phyloP scores from a whole-genome alignment of 2,113 vertebrate genomes.

The Ophthalmolycus amberensis region DNA sequence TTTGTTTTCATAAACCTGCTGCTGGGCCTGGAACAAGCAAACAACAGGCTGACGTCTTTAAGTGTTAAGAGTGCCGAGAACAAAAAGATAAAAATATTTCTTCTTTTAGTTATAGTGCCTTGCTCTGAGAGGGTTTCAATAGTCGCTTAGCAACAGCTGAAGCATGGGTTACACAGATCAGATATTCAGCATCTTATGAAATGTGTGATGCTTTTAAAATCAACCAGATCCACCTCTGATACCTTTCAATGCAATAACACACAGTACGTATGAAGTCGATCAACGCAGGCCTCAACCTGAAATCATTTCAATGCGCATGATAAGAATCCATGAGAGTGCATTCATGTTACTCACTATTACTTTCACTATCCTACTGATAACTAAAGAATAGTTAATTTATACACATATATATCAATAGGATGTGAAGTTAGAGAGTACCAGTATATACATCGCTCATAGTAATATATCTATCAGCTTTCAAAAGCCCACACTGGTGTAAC shows the following conservation, averaged over 20 bases:
- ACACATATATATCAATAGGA: background rate
- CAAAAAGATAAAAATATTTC: conserved; percentile 23
- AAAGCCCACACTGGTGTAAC: conserved; percentile 16
- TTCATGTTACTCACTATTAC: background rate
- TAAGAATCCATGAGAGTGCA: background rate
- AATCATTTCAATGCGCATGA: background rate
- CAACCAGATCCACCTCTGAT: background rate
- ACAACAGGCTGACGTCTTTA: background rate
- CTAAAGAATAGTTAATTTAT: background rate
- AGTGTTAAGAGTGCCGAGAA: conserved; percentile 23
- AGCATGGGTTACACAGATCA: conserved; percentile 30
- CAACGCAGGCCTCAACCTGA: background rate
- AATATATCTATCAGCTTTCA: background rate
- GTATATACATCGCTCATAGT: background rate
- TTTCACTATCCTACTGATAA: background rate
- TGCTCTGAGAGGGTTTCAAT: conserved; percentile 31
- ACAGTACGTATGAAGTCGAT: conserved; percentile 1
- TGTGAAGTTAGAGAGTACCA: background rate
- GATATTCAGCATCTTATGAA: conserved; percentile 38
- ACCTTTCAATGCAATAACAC: background rate
- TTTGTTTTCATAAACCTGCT: background rate
- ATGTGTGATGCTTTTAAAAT: conserved; percentile 16
- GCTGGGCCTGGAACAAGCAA: background rate
- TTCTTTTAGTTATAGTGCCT: conserved; percentile 19
- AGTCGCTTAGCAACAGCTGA: conserved; percentile 68